A percentile compares a stretch with the other conserved stretches of the same genome.
Conservation (phyloP, 2,797 vertebrate species). For the Centropyge bicolor region DNA sequence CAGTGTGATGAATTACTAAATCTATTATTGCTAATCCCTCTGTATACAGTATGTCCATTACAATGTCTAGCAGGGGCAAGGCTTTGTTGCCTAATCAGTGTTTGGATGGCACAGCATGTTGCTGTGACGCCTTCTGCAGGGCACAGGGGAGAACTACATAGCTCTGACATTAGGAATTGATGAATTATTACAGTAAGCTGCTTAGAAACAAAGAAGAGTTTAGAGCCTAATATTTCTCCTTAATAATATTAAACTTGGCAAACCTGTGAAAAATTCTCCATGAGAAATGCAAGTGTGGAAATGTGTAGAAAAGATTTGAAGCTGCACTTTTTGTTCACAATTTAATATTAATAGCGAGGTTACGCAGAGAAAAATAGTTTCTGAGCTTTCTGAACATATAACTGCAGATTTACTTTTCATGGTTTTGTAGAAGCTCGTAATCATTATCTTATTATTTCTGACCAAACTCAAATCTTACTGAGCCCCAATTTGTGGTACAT, state of each 20-base stretch:
- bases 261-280: neutral
- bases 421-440: neutral
- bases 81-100: neutral
- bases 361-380: neutral
- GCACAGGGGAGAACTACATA: constrained; percentile 56
- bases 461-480: neutral
- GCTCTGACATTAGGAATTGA: constrained; percentile 3
- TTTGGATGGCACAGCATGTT: constrained; percentile 9
- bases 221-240: neutral
- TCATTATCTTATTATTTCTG: neutral
- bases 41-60: neutral
- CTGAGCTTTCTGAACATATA: neutral
- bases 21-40: neutral
- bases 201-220: neutral
- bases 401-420: neutral
- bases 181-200: constrained; percentile 13
- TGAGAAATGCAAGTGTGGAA: neutral
- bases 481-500: neutral
- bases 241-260: neutral
- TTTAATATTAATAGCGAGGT: neutral
- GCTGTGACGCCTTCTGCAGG: constrained; percentile 70
- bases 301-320: neutral
- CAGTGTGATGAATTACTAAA: neutral
- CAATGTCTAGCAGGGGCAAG: neutral
- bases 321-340: neutral